Evolutionary conservation across 2,888 invertebrate species (phyloP).

Genomic region (Ectemnius continuus): DNA sequence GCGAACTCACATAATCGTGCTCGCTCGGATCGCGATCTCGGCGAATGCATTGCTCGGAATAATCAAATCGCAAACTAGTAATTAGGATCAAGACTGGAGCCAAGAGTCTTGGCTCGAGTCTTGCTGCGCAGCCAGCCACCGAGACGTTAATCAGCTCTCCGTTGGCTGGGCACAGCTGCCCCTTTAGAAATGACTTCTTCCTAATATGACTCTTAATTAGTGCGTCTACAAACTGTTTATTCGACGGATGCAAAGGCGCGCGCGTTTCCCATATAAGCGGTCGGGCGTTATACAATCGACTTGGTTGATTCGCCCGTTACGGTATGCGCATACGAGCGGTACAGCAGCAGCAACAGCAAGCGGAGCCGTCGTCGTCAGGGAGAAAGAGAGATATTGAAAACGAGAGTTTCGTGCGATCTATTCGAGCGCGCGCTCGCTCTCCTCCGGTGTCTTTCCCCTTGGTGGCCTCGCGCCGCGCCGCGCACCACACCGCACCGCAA

Average conservation of each 20-base stretch:
- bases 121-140: not conserved
- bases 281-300: conserved; percentile 45
- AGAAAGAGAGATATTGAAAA: conserved; percentile 52
- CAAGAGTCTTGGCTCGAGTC: not conserved
- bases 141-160: not conserved
- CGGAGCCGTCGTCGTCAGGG: not conserved
- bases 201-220: conserved; percentile 42
- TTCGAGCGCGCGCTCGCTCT: conserved; percentile 19
- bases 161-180: not conserved
- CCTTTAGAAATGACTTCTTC: conserved; percentile 5
- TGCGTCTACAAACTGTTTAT: not conserved
- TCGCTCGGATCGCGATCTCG: too few relatives aligned
- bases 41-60: not conserved
- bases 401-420: conserved; percentile 54
- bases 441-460: conserved; percentile 41
- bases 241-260: conserved; percentile 46
- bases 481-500: conserved; percentile 13
- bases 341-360: conserved; percentile 13
- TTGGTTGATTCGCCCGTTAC: conserved; percentile 46
- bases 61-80: conserved; percentile 5
- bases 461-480: not conserved
- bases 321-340: conserved; percentile 38
- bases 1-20: too few relatives aligned
- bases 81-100: not conserved
- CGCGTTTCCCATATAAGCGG: conserved; percentile 28